Evolutionary conservation across 2,888 invertebrate genomes (phyloP), one percentile per base, ranked within the genome.

Genomic region (Hirtodrosophila alboralis): DNA sequence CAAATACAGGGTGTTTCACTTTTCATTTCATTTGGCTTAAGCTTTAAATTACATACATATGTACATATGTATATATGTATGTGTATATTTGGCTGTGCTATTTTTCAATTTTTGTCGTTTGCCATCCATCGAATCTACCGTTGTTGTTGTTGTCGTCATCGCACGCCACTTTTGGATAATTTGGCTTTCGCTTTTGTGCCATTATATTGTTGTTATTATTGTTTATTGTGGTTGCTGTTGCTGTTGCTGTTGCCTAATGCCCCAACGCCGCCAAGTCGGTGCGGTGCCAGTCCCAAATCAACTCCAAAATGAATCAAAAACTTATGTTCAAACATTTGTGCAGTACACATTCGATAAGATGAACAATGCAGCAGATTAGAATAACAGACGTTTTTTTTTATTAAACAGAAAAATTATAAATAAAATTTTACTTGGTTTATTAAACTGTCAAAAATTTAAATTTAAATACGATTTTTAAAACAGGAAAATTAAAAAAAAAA

Each of bases 131-230:
- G 12, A 21, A 27, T 18, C 10, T 34, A 23, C 18, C 27, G 56
- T 37, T 30, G 34, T 37, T 40, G 40, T 36, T 53, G 77, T 62
- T 59, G 66, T 75, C 73, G 58, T 62, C 76, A 70, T 60, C 81
- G 71, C 59, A 68, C 43, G 62, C 84, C 81, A 68, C 57, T 78
- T 81, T 78, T 83, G 79, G 85, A 78, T 78, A 80, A 72, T 83
- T 81, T 81, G 65, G 81, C 81, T 81, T 81, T 81, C 85, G 81
- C 81, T 81, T 85, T 79, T 84, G 84, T 80, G 61, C 75, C 77
- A 71, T 71, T n/a, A n/a, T n/a, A n/a, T n/a, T n/a, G n/a, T n/a
- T n/a, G n/a, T n/a, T n/a, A n/a, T n/a, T 69, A 71, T 64, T 60
- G 45, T 36, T 45, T 23, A 41, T 12, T 47, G 37, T 6, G 31